Evolutionary conservation across 92 coral and sea anemone species (phyloP), one percentile per base, ranked within the genome.

Genomic region (Epizoanthus scotinus): DNA sequence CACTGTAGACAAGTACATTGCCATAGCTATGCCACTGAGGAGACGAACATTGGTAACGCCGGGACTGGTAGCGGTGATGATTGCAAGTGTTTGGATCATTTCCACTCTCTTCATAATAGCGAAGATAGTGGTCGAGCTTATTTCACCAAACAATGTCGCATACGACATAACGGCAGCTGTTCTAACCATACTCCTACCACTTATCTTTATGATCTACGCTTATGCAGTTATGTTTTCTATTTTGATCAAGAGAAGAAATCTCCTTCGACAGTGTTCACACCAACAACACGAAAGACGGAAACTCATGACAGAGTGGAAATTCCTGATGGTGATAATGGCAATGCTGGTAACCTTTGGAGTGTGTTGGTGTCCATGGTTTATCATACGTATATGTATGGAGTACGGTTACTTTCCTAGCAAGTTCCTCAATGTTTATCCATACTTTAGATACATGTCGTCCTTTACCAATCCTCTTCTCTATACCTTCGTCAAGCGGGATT

Each of bases 361-460:
- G 15, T 75, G 81, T 38, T 75, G 81, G 81, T 38, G 67, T 75
- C 81, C 81, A 3, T 75, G 81, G 81, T 75, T 58, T 34, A 8
- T 75, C 15, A 1, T 47, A 47, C 52, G 52, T 47, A 47, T 47
- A 47, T 8, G 52, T 9, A 10, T 0, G 0, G 52, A 14, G 0
- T 5, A 47, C 52, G 52, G 52, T 47, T 47, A 47, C 52, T 47
- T 6, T 47, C 52, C 52, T 5, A 15, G 52, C 15, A 47, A 47
- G 52, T 47, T 47, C 52, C 52, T 47, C 10, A 47, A 47, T 47
- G 52, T 47, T 47, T 47, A 47, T 13, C 52, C 52, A 47, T 5
- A 47, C 52, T 1, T 47, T 47, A 47, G 14, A 47, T 47, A 47
- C 17, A 0, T 47, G 52, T 47, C 52, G 2, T 47, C 52, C 52